Conservation (phyloP, 2,797 vertebrate genomes). For the Sebastes minor region DNA sequence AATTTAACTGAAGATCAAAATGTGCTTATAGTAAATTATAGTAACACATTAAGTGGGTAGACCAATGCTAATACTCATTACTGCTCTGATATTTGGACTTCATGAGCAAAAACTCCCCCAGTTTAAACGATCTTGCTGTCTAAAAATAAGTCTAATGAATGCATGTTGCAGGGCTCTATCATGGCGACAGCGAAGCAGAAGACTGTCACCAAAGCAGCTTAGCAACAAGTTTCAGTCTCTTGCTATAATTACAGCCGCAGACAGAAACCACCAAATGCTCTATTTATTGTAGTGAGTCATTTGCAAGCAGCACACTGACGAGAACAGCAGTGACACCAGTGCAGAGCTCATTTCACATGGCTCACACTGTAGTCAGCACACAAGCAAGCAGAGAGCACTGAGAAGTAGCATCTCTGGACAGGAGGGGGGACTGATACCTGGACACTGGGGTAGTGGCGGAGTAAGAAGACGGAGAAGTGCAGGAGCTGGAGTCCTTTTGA, state of each 20-base stretch:
- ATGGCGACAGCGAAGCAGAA: neutral
- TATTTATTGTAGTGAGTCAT: neutral
- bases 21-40: neutral
- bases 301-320: neutral
- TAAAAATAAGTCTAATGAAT: neutral
- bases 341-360: neutral
- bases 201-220: neutral
- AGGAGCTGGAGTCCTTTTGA: conserved; percentile 34
- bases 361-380: neutral
- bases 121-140: neutral
- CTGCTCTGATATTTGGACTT: neutral
- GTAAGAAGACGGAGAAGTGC: neutral
- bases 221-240: neutral
- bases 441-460: conserved; percentile 20
- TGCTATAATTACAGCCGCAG: neutral
- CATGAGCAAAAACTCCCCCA: neutral
- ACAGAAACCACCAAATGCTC: neutral
- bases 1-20: no score
- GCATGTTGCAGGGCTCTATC: neutral
- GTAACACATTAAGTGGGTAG: neutral
- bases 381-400: neutral
- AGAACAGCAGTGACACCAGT: neutral
- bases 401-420: neutral
- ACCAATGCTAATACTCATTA: neutral
- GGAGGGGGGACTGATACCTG: conserved; percentile 53